phyloP scores from a whole-genome alignment of 2,113 vertebrate species.

The Mus spicilegus region DNA sequence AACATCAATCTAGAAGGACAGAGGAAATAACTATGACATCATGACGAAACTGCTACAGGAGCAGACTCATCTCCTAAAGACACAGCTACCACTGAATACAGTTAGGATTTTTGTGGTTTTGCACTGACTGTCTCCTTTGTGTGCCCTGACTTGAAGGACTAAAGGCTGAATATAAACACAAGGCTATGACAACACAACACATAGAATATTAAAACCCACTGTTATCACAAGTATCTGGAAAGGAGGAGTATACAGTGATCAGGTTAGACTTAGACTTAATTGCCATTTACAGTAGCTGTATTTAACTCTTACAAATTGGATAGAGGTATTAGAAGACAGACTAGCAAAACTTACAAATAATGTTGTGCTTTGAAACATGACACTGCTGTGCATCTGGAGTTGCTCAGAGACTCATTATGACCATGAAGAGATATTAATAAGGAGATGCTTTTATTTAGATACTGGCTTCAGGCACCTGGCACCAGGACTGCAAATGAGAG shows the following conservation, averaged over 20 bases:
- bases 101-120: not conserved
- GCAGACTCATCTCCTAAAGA: not conserved
- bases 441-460: not conserved
- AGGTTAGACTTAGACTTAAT: not conserved
- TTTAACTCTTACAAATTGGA: not conserved
- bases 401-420: not conserved
- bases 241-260: accelerated
- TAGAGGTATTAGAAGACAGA: not conserved
- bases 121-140: not conserved
- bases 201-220: accelerated
- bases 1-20: not conserved
- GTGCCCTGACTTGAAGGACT: not conserved
- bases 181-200: not conserved
- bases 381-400: not conserved
- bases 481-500: not conserved
- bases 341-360: not conserved
- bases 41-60: not conserved
- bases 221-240: accelerated
- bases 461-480: not conserved
- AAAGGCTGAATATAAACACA: not conserved
- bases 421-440: not conserved
- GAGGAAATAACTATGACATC: no score
- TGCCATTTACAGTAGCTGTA: not conserved
- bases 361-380: not conserved
- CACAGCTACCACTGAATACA: not conserved